Conservation (phyloP, 2,888 invertebrate genomes). For the Caenorhabditis imperialis region DNA sequence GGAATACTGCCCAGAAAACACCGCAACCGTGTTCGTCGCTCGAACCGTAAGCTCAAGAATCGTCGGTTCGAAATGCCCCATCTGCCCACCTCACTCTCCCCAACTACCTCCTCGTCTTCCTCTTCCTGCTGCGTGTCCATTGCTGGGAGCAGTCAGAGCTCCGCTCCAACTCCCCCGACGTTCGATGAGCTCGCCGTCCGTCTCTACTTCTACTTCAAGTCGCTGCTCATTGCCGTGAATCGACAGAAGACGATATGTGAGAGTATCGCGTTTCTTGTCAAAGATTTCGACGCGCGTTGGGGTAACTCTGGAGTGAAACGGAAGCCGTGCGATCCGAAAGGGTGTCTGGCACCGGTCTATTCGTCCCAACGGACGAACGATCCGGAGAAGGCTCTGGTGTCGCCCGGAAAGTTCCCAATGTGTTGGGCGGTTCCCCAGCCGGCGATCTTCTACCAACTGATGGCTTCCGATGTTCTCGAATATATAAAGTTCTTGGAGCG, state of each 20-base stretch:
- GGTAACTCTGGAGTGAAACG: slow-evolving; percentile 49
- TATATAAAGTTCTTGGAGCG: slow-evolving; percentile 56
- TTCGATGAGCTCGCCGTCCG: slow-evolving; percentile 51
- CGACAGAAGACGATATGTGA: slow-evolving; percentile 51
- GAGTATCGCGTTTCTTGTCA: slow-evolving; percentile 44
- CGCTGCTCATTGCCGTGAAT: slow-evolving; percentile 44
- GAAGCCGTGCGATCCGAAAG: slow-evolving; percentile 52
- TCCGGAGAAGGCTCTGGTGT: background rate
- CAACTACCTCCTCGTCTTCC: slow-evolving; percentile 7
- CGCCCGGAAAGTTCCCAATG: slow-evolving; percentile 32
- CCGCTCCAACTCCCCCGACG: background rate
- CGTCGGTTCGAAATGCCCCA: background rate
- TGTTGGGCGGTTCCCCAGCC: slow-evolving; percentile 65
- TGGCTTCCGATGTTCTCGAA: slow-evolving; percentile 43
- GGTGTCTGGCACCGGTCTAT: slow-evolving; percentile 56
- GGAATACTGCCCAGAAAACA: slow-evolving; percentile 17
- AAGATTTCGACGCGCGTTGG: slow-evolving; percentile 56
- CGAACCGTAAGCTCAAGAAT: slow-evolving; percentile 26
- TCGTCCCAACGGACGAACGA: background rate
- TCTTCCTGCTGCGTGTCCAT: slow-evolving; percentile 5
- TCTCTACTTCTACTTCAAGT: slow-evolving; percentile 61
- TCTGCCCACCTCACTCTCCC: background rate
- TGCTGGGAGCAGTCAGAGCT: background rate
- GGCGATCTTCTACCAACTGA: slow-evolving; percentile 52
- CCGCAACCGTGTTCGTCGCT: slow-evolving; percentile 24